phyloP scores from a whole-genome alignment of 2,888 invertebrate species.

The Aphidoletes aphidimyza region DNA sequence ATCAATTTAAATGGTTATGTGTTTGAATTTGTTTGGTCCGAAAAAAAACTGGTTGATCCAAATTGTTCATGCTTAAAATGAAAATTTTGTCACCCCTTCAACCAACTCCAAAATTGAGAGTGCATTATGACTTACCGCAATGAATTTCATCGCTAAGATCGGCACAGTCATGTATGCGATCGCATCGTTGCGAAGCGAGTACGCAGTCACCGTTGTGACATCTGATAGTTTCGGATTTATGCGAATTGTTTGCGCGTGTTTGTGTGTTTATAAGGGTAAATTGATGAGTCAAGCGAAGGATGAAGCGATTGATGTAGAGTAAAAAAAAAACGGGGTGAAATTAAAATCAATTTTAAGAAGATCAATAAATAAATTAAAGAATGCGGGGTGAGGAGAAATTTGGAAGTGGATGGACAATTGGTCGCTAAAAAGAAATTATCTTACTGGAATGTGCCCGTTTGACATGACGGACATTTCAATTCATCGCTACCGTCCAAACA shows the following conservation, averaged over 20 bases:
- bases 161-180: conserved; percentile 69
- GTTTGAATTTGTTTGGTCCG: too few species aligned
- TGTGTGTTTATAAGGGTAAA: not conserved
- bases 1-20: too few species aligned
- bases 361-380: not conserved
- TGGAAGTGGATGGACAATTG: not conserved
- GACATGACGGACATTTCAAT: conserved; percentile 66
- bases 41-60: too few species aligned
- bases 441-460: conserved; percentile 66
- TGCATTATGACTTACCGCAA: conserved; percentile 68
- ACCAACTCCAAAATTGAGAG: not conserved
- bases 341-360: not conserved
- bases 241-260: not conserved
- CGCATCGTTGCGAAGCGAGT: conserved; percentile 70
- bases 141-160: conserved; percentile 73
- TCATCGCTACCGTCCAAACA: conserved; percentile 70
- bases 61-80: too few species aligned
- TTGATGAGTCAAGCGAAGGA: not conserved
- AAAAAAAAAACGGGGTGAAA: not conserved
- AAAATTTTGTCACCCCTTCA: not conserved
- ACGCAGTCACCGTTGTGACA: conserved; percentile 75
- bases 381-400: too few species aligned
- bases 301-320: not conserved
- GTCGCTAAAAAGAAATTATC: conserved; percentile 56
- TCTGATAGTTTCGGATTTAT: conserved; percentile 60